Evolutionary conservation across 2,888 invertebrate genomes (phyloP).

Genomic region (Neria commutata): DNA sequence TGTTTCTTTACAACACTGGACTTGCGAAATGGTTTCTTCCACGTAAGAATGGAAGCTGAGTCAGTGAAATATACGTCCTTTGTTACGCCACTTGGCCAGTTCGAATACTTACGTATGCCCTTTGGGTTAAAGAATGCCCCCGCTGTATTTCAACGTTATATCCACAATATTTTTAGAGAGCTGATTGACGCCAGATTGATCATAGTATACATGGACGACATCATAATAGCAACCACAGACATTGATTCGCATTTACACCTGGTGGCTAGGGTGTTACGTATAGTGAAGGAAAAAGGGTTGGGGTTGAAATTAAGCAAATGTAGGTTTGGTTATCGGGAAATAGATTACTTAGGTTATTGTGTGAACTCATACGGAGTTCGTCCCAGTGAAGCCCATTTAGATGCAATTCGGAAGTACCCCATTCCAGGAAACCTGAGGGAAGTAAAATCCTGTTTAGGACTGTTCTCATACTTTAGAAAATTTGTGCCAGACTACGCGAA

Average conservation of each 20-base stretch:
- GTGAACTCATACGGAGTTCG: slow-evolving; percentile 19
- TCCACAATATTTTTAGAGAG: slow-evolving; percentile 9
- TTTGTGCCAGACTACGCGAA: slow-evolving; percentile 26
- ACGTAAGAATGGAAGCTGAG: slow-evolving; percentile 15
- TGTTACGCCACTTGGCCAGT: not conserved
- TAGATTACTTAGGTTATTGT: slow-evolving; percentile 23
- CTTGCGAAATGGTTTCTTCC: slow-evolving; percentile 23
- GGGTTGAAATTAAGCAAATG: slow-evolving; percentile 19
- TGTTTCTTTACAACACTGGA: slow-evolving; percentile 16
- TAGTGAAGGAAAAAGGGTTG: not conserved
- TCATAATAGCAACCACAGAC: not conserved
- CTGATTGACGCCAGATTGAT: slow-evolving; percentile 12
- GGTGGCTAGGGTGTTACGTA: too few species aligned
- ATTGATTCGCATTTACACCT: too few species aligned
- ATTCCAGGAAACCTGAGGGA: too few species aligned
- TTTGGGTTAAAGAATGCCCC: slow-evolving; percentile 17
- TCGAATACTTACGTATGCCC: not conserved
- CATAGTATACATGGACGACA: slow-evolving; percentile 18
- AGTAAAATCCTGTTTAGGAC: too few species aligned
- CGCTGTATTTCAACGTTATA: slow-evolving; percentile 22
- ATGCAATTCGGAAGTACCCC: slow-evolving; percentile 15
- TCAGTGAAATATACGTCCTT: slow-evolving; percentile 21
- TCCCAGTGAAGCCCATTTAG: slow-evolving; percentile 19
- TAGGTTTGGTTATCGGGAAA: slow-evolving; percentile 21
- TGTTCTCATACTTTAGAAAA: slow-evolving; percentile 28